A percentile compares a stretch with the other conserved stretches of the same genome.
These are phyloP conservation scores for Microcebus tavaratra DNA, from an alignment of 2,113 vertebrate genomes.

Conservation along the genomic window DNA sequence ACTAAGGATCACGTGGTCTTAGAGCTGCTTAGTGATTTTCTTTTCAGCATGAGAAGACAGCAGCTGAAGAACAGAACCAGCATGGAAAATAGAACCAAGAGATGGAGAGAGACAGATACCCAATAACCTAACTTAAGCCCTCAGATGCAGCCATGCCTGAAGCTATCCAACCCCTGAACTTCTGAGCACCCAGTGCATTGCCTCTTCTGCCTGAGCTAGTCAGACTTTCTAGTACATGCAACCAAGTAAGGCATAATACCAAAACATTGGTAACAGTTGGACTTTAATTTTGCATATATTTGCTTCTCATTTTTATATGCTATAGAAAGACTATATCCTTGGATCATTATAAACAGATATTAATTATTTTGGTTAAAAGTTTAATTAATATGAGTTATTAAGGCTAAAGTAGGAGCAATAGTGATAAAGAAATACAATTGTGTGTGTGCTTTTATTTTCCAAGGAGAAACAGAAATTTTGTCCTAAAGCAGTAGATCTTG, in stretches of 20 bases:
- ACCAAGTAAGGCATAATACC: not conserved
- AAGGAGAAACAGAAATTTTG: conserved; percentile 7
- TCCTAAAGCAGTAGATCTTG: not conserved
- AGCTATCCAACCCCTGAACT: not conserved
- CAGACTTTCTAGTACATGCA: not conserved
- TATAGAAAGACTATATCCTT: not conserved
- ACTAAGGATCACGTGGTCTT: not conserved
- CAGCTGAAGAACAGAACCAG: not conserved
- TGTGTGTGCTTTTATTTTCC: not conserved
- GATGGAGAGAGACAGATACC: not conserved
- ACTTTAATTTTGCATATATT: not conserved
- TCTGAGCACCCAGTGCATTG: not conserved
- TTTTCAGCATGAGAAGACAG: not conserved
- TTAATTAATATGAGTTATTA: not conserved
- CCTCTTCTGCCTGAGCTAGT: not conserved
- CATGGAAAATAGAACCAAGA: not conserved
- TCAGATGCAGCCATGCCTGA: not conserved
- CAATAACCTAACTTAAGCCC: not conserved
- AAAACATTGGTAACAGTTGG: not conserved
- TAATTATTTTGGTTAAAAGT: not conserved
- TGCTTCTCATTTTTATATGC: not conserved
- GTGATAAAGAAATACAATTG: not conserved
- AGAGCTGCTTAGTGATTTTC: not conserved
- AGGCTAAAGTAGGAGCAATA: not conserved
- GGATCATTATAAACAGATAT: not conserved